A percentile compares a stretch with the other conserved stretches of the same genome.
phyloP scores from a whole-genome alignment of 1,140 invertebrate genomes.

The Cydia fagiglandana region DNA sequence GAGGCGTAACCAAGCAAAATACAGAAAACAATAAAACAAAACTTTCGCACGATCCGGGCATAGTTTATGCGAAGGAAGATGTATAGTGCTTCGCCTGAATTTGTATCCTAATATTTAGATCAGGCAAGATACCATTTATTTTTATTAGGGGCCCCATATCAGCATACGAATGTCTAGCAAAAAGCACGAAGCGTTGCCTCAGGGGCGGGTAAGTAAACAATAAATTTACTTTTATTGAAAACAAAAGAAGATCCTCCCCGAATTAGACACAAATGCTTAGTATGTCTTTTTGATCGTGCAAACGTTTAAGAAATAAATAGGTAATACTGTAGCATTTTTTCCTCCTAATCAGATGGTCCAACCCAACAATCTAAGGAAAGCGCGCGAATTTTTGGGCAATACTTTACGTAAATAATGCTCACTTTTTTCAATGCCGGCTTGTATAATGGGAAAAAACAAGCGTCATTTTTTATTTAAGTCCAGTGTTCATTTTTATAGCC shows the following conservation, averaged over 20 bases:
- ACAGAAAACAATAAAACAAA: slow-evolving; percentile 31
- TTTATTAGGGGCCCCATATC: slow-evolving; percentile 56
- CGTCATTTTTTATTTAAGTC: not conserved
- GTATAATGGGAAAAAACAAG: not conserved
- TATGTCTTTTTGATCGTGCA: not conserved
- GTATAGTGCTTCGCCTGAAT: slow-evolving; percentile 48
- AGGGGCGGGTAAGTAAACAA: slow-evolving; percentile 35
- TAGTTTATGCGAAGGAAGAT: slow-evolving; percentile 46
- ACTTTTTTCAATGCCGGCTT: not conserved
- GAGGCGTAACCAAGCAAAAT: slow-evolving; percentile 22
- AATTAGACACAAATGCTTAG: slow-evolving; percentile 32
- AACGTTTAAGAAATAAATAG: slow-evolving; percentile 16
- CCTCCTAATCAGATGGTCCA: not conserved
- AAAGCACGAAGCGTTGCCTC: slow-evolving; percentile 47
- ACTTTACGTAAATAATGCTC: not conserved
- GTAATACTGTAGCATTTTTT: not conserved
- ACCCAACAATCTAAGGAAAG: not conserved
- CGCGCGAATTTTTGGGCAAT: not conserved
- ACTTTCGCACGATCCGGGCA: slow-evolving; percentile 34
- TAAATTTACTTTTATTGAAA: slow-evolving; percentile 42
- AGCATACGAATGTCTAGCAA: slow-evolving; percentile 57
- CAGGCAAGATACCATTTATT: slow-evolving; percentile 55
- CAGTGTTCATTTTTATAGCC: slow-evolving; percentile 14
- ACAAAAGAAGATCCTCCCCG: slow-evolving; percentile 15
- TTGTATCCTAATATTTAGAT: slow-evolving; percentile 61